phyloP scores from a whole-genome alignment of 2,113 vertebrate species.

The Tetraodon nigroviridis region DNA sequence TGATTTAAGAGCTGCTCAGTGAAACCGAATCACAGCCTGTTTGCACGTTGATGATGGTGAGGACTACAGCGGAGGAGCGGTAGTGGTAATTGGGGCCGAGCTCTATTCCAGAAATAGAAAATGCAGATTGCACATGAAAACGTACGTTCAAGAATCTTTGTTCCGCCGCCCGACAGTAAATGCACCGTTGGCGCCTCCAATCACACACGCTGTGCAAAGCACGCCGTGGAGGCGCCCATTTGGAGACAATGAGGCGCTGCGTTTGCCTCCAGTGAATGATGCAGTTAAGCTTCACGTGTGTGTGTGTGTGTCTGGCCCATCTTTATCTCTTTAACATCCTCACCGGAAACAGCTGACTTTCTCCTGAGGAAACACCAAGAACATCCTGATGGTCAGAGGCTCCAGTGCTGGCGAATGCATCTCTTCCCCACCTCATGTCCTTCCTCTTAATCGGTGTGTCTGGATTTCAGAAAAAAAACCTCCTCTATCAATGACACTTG shows the following conservation, averaged over 20 bases:
- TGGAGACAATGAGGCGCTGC: conserved; percentile 53
- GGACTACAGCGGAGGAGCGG: conserved; percentile 22
- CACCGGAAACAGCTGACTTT: conserved; percentile 29
- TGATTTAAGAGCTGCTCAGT: conserved; percentile 35
- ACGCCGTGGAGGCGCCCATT: conserved; percentile 37
- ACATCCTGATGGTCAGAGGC: conserved; percentile 69
- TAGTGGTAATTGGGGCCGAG: conserved; percentile 46
- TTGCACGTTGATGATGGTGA: conserved; percentile 56
- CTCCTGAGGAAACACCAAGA: conserved; percentile 56
- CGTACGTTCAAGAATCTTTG: conserved; percentile 47
- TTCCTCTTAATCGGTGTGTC: conserved; percentile 27
- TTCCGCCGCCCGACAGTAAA: conserved; percentile 2
- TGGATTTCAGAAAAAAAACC: not conserved
- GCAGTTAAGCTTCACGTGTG: conserved; percentile 44
- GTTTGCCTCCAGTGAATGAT: conserved; percentile 34
- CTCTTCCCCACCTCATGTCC: conserved; percentile 10
- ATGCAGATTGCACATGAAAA: conserved; percentile 41
- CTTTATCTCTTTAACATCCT: conserved; percentile 60
- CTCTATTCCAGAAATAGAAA: conserved; percentile 51
- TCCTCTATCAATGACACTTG: too few relatives aligned
- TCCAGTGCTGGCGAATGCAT: conserved; percentile 41
- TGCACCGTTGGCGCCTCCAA: conserved; percentile 31
- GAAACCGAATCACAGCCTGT: conserved; percentile 38
- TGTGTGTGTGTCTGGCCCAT: conserved; percentile 4
- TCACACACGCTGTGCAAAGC: not conserved